These are phyloP conservation scores for Tringa solitaria DNA, from an alignment of 2,113 vertebrate species.

Conservation along the genomic window DNA sequence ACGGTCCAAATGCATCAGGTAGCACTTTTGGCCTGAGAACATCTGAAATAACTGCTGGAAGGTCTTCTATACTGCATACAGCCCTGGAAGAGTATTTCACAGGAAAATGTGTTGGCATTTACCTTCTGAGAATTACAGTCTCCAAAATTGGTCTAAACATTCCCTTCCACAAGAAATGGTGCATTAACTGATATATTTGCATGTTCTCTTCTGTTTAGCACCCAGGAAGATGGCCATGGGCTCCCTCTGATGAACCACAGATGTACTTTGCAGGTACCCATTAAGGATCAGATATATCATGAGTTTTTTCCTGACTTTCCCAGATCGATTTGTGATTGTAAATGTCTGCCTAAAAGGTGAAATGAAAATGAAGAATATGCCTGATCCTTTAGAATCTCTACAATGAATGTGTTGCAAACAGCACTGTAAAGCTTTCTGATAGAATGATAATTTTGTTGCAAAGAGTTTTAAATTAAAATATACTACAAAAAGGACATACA, in stretches of 20 bases:
- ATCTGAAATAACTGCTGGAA: background rate
- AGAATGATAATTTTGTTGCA: background rate
- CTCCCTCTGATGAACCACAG: background rate
- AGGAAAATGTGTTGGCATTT: background rate
- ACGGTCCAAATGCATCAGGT: background rate
- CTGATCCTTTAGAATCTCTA: background rate
- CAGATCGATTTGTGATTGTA: background rate
- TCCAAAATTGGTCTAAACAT: background rate
- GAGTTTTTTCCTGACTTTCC: background rate
- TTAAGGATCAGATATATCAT: background rate
- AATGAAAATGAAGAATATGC: background rate
- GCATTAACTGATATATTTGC: background rate
- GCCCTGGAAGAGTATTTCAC: background rate
- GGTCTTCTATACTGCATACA: background rate
- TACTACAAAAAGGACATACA: background rate
- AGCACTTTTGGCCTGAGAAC: background rate
- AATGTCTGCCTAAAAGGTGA: background rate
- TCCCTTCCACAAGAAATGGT: background rate
- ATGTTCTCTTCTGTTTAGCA: background rate
- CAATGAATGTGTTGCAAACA: background rate
- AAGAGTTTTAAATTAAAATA: background rate
- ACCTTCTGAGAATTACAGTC: background rate
- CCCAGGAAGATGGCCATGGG: background rate
- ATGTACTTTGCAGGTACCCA: background rate
- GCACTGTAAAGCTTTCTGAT: background rate